Conservation (phyloP, 1,140 invertebrate species). For the Protaetia brevitarsis region DNA sequence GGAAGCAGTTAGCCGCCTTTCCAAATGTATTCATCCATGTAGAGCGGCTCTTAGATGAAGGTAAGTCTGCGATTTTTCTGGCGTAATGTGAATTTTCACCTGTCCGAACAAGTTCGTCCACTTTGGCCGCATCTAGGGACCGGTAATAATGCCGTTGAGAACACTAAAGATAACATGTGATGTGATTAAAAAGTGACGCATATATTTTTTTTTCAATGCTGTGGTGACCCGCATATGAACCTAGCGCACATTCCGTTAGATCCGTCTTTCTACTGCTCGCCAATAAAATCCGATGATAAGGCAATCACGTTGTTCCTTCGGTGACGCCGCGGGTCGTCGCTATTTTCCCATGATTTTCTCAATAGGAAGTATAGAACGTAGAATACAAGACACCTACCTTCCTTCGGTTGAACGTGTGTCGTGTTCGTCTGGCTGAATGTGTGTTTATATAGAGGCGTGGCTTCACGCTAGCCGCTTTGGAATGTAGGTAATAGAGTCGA, state of each 20-base stretch:
- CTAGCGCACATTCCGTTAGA: not conserved
- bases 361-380: not conserved
- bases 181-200: conserved; percentile 14
- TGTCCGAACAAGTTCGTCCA: not conserved
- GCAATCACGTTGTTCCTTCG: not conserved
- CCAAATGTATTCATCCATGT: conserved; percentile 99
- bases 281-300: not conserved
- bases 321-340: not conserved
- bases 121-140: not conserved
- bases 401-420: not conserved
- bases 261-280: not conserved
- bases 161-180: conserved; percentile 16
- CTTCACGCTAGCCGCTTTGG: conserved; percentile 29
- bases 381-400: not conserved
- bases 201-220: conserved; percentile 5
- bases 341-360: not conserved
- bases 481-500: conserved; percentile 33
- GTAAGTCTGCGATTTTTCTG: conserved; percentile 60
- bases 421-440: not conserved
- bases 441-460: conserved; percentile 8
- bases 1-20: conserved; percentile 98
- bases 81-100: not conserved
- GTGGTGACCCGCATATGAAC: conserved; percentile 9
- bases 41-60: conserved; percentile 98
- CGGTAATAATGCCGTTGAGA: not conserved